Percentiles rank a stretch among this genome's conserved stretches.
These are phyloP conservation scores for Spheniscus humboldti DNA, from an alignment of 2,797 vertebrate genomes.

Conservation along the genomic window DNA sequence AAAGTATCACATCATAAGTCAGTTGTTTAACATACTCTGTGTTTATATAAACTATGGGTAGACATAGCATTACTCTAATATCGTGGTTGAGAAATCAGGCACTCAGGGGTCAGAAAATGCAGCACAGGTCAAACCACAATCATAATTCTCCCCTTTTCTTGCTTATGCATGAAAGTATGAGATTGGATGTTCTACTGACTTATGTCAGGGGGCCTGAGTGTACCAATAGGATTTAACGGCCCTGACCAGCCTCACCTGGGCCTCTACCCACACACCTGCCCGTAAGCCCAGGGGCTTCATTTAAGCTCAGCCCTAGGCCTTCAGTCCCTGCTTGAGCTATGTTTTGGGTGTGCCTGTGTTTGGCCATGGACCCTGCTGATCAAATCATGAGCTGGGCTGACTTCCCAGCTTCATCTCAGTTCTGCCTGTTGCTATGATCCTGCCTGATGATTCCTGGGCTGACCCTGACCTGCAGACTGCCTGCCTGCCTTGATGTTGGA, in stretches of 20 bases:
- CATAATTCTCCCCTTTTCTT: constrained; percentile 22
- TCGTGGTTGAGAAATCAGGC: constrained; percentile 35
- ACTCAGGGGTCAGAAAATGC: constrained; percentile 35
- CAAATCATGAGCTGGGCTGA: not conserved
- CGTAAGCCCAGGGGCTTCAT: not conserved
- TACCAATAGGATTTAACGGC: not conserved
- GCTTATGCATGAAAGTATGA: not conserved
- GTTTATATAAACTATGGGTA: constrained; percentile 52
- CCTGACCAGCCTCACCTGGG: not conserved
- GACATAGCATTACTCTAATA: constrained; percentile 38
- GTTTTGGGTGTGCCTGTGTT: not conserved
- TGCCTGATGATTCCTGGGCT: not conserved
- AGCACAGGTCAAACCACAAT: constrained; percentile 33
- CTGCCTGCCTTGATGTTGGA: not conserved
- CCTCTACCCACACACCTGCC: not conserved
- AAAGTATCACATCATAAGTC: constrained; percentile 53
- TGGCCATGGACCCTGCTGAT: accelerated
- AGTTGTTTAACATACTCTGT: constrained; percentile 43
- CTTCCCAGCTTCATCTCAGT: not conserved
- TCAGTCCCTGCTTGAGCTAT: not conserved
- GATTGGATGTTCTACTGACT: not conserved
- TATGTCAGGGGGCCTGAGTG: not conserved
- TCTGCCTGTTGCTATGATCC: not conserved
- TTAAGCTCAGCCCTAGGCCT: not conserved
- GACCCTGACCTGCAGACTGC: not conserved